Evolutionary conservation across 2,888 invertebrate species (phyloP).

Genomic region (Flexamia atlantica): DNA sequence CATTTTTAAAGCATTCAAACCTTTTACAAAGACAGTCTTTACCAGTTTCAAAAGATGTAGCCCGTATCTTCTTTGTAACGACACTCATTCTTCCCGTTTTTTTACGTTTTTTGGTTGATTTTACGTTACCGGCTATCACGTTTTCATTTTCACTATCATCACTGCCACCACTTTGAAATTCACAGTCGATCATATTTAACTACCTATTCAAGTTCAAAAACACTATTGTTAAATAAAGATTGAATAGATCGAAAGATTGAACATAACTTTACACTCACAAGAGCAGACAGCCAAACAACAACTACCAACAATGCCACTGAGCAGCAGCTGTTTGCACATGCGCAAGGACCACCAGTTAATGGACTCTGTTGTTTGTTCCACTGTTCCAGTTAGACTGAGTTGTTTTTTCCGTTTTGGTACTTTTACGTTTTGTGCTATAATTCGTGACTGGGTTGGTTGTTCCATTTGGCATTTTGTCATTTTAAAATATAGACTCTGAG

Average conservation of each 20-base stretch:
- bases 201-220: not conserved
- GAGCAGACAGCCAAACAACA: not conserved
- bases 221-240: not conserved
- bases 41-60: constrained; percentile 29
- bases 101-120: constrained; percentile 3
- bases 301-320: not conserved
- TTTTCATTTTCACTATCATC: constrained; percentile 18
- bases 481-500: not conserved
- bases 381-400: too few species aligned
- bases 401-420: not conserved
- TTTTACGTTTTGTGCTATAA: not conserved
- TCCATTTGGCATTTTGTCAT: not conserved
- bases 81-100: not conserved
- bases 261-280: not conserved
- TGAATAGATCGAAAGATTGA: not conserved
- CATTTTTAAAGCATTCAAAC: constrained; percentile 48
- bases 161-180: not conserved
- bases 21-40: constrained; percentile 40
- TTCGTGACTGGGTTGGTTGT: not conserved
- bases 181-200: not conserved
- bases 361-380: constrained; percentile 8
- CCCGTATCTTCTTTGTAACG: constrained; percentile 1
- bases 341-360: not conserved
- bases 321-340: not conserved
- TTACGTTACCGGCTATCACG: not conserved